phyloP scores from a whole-genome alignment of 2,113 vertebrate species.

The Rissa tridactyla region DNA sequence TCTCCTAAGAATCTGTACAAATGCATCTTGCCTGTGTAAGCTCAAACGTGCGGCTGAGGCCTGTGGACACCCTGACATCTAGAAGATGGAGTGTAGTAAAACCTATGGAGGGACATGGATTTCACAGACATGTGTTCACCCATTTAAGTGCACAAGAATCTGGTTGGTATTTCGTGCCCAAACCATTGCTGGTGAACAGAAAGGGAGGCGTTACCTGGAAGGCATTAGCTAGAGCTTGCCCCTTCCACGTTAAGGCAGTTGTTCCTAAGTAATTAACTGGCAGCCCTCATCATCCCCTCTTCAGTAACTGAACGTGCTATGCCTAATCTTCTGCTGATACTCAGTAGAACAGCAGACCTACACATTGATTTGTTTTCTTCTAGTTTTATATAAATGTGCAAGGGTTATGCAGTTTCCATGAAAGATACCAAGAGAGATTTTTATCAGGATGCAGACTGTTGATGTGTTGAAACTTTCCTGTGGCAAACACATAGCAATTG shows the following conservation, averaged over 20 bases:
- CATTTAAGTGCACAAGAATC: not conserved
- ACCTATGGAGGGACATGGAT: rapidly evolving
- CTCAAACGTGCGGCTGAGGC: not conserved
- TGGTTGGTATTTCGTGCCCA: not conserved
- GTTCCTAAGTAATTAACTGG: not conserved
- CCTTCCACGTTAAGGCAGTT: not conserved
- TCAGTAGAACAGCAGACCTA: not conserved
- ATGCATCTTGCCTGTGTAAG: not conserved
- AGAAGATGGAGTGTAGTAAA: not conserved
- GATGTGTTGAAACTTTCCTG: slow-evolving; percentile 5
- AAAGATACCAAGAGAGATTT: slow-evolving; percentile 3
- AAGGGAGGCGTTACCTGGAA: not conserved
- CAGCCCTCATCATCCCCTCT: not conserved
- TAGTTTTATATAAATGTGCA: not conserved
- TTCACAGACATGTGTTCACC: not conserved
- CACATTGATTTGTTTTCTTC: not conserved
- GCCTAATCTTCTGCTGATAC: not conserved
- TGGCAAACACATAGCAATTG: not conserved
- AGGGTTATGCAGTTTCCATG: not conserved
- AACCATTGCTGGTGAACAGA: not conserved
- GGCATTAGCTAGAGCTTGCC: not conserved
- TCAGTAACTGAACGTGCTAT: not conserved
- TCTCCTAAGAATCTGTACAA: not conserved
- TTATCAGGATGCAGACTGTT: not conserved
- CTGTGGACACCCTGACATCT: not conserved